Evolutionary conservation across 2,797 vertebrate species (phyloP).

Genomic region (Brachymystax lenok): DNA sequence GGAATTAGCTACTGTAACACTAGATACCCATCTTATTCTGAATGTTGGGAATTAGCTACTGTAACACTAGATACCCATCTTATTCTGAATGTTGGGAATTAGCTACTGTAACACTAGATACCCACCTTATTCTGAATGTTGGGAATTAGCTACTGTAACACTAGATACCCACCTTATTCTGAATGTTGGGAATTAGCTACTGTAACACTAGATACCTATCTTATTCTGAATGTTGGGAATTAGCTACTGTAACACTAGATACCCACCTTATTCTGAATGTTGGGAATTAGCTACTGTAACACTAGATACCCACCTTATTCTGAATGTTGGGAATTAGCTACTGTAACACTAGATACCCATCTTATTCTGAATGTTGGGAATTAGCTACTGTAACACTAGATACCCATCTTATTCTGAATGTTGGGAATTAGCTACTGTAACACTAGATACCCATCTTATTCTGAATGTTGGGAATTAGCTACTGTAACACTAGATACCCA

Average conservation of each 20-base stretch:
- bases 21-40: too few relatives aligned
- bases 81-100: too few relatives aligned
- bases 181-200: neutral
- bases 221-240: neutral
- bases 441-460: too few relatives aligned
- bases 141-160: neutral
- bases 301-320: slow-evolving; percentile 34
- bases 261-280: too few relatives aligned
- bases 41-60: too few relatives aligned
- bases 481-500: slow-evolving; percentile 40
- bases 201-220: slow-evolving; percentile 38
- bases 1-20: too few relatives aligned
- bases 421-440: neutral
- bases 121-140: too few relatives aligned
- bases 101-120: too few relatives aligned
- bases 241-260: neutral
- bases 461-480: neutral
- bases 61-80: too few relatives aligned
- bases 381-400: slow-evolving; percentile 28
- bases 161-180: too few relatives aligned
- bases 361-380: too few relatives aligned
- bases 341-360: neutral
- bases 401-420: slow-evolving; percentile 16
- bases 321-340: neutral
- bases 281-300: slow-evolving; percentile 6